A percentile compares a stretch with the other conserved stretches of the same genome.
Evolutionary conservation across 2,888 invertebrate species (phyloP).

Genomic region (Nomada ruficornis): DNA sequence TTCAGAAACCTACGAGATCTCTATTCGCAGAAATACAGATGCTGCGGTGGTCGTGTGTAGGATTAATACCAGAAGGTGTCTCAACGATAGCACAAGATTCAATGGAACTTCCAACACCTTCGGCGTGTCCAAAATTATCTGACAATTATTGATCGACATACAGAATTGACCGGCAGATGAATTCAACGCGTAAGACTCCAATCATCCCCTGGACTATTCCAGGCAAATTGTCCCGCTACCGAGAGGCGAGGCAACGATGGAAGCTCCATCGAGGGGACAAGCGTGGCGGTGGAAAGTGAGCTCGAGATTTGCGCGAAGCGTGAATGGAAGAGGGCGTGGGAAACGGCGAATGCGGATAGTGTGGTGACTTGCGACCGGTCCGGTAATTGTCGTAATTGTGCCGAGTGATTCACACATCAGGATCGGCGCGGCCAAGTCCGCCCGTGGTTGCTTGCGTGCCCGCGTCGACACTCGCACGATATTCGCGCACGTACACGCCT

Average conservation of each 20-base stretch:
- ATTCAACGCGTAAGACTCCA: neutral
- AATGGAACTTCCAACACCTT: no score
- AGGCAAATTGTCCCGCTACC: neutral
- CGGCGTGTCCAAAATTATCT: no score
- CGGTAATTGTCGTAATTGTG: constrained; percentile 84
- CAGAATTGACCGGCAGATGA: neutral
- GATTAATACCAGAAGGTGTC: neutral
- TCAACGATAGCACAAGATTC: neutral
- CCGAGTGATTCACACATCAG: constrained; percentile 84
- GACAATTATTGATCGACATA: no score
- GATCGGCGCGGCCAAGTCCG: constrained; percentile 70
- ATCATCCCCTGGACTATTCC: neutral
- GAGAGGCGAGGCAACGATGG: neutral
- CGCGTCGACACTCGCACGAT: constrained; percentile 29
- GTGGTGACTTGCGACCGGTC: constrained; percentile 78
- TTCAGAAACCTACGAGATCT: constrained; percentile 23
- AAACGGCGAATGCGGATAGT: constrained; percentile 80
- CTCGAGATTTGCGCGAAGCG: constrained; percentile 82
- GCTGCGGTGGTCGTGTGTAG: no score
- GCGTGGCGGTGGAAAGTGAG: constrained; percentile 47
- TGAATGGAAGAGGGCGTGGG: constrained; percentile 84
- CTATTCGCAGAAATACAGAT: constrained; percentile 29
- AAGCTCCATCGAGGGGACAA: constrained; percentile 24
- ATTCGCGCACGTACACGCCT: constrained; percentile 64
- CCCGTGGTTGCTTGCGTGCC: constrained; percentile 58